Conservation (phyloP, 2,797 vertebrate genomes). For the Acanthopagrus latus region DNA sequence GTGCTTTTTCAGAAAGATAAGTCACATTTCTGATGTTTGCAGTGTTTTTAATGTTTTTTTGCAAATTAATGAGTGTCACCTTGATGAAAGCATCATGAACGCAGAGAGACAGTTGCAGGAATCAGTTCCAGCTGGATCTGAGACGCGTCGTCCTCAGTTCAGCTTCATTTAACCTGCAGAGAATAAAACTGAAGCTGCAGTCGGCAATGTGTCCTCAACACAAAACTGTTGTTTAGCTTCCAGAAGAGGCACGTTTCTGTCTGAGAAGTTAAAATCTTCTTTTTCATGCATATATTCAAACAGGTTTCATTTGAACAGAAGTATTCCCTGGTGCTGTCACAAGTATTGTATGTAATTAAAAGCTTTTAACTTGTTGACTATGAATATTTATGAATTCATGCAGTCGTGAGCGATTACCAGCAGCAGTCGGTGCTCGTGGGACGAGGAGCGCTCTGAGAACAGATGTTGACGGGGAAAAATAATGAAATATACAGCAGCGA, state of each 20-base stretch:
- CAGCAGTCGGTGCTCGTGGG: slow-evolving; percentile 27
- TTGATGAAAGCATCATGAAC: slow-evolving; percentile 4
- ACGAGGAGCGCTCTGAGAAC: not conserved
- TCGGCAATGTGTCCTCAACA: not conserved
- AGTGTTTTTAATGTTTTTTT: not conserved
- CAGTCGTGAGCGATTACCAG: slow-evolving; percentile 14
- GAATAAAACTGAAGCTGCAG: slow-evolving; percentile 18
- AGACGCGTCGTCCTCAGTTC: not conserved
- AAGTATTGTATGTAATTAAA: not conserved
- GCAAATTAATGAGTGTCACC: slow-evolving; percentile 8
- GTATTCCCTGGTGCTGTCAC: not conserved
- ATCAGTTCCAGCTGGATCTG: slow-evolving; percentile 35
- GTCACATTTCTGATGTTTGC: slow-evolving; percentile 19
- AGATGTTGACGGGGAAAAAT: slow-evolving; percentile 4
- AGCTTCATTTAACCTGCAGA: slow-evolving; percentile 10
- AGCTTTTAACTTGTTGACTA: not conserved
- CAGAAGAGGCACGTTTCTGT: not conserved
- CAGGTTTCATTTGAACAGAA: not conserved
- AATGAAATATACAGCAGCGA: not conserved
- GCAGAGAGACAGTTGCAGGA: slow-evolving; percentile 16
- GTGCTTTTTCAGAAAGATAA: slow-evolving; percentile 10
- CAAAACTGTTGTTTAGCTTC: not conserved
- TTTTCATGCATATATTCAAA: slow-evolving; percentile 1
- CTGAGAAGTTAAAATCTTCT: not conserved
- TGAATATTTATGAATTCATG: slow-evolving; percentile 11